Evolutionary conservation across 1,140 invertebrate genomes (phyloP), one percentile per base, ranked within the genome.

Genomic region (Cydia strobilella): DNA sequence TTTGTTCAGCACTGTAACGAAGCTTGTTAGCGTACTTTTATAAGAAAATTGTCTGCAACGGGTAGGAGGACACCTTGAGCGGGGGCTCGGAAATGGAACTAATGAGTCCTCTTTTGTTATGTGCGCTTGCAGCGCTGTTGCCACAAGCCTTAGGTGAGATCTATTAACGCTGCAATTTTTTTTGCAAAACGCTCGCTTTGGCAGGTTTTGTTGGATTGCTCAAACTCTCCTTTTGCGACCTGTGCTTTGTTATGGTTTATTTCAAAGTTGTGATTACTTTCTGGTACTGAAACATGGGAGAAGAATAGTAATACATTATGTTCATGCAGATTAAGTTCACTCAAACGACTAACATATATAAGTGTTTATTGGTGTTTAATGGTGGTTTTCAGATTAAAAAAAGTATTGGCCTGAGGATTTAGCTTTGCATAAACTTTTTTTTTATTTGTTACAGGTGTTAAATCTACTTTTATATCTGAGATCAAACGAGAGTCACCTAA

Each of bases 11-110:
- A 74, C 80, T 73, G 77, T 88, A 90, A 90, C 89, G 86, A 90
- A 91, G 86, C 89, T 89, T 89, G 89, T 91, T 91, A 91, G 86
- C 80, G 83, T 80, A 86, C 81, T 88, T 86, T 84, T 87, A 85
- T 86, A 84, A 86, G 86, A 81, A 89, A 84, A 88, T 88, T 88
- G 88, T 88, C 86, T 81, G 79, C 81, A 80, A 76, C 74, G 77
- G 74, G 35, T 39, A 76, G 75, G 76, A 76, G 86, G 86, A 89
- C 88, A 87, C 83, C 86, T 89, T 77, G 77, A 81, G 83, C 79
- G 83, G 82, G 76, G 69, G 75, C 74, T 74, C 73, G 78, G 84
- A 90, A 90, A 90, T 90, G 87, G 86, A 90, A 88, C 86, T 90
- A 90, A 90, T 90, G 88, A 90, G 85, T 87, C 83, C 83, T 74